Evolutionary conservation across 2,797 vertebrate species (phyloP).

Genomic region (Coilia nasus): DNA sequence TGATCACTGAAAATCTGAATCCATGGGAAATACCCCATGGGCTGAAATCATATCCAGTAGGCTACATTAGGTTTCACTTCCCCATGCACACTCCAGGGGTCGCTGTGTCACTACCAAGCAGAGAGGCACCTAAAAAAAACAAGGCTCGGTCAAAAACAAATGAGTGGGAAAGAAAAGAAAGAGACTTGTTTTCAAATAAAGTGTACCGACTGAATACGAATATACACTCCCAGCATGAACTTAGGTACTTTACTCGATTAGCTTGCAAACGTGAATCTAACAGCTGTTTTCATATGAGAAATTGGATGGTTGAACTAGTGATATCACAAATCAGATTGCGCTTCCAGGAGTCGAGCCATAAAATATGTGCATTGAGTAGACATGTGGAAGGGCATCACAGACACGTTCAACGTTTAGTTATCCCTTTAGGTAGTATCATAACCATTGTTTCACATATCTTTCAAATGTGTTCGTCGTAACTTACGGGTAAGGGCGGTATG

Average conservation of each 20-base stretch:
- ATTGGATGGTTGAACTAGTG: not conserved
- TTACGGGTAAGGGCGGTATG: slow-evolving; percentile 38
- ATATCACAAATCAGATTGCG: not conserved
- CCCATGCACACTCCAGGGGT: slow-evolving; percentile 28
- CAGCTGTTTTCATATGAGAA: not conserved
- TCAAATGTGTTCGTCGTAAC: slow-evolving; percentile 17
- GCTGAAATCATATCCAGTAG: too few relatives aligned
- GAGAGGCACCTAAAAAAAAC: not conserved
- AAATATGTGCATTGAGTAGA: not conserved
- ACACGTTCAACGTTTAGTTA: not conserved
- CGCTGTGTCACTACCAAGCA: slow-evolving; percentile 15
- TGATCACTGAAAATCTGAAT: not conserved
- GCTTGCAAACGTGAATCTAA: not conserved
- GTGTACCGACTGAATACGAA: not conserved
- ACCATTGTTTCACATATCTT: not conserved
- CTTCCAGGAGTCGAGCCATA: too few relatives aligned
- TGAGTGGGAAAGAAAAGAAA: not conserved
- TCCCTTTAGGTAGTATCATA: not conserved
- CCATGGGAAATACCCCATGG: not conserved
- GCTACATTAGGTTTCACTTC: not conserved
- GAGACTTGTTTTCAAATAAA: not conserved
- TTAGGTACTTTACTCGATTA: not conserved
- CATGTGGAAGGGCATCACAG: not conserved
- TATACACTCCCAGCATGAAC: not conserved
- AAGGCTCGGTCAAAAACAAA: not conserved